Evolutionary conservation across 2,113 vertebrate species (phyloP).

Genomic region (Conger conger): DNA sequence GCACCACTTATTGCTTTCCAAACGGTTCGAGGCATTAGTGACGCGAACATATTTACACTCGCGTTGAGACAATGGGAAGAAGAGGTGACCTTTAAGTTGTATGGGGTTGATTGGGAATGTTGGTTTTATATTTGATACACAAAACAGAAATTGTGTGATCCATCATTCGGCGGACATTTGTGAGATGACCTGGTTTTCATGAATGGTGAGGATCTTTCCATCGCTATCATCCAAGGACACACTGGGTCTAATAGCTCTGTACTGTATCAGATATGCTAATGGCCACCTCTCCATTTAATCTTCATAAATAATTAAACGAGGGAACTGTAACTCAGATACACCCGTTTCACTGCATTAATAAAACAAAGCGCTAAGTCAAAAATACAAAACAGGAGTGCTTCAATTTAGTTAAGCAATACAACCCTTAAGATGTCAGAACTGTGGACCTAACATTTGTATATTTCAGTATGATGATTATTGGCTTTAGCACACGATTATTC

Average conservation of each 20-base stretch:
- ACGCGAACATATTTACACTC: slow-evolving; percentile 57
- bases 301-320: slow-evolving; percentile 72
- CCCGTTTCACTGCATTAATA: slow-evolving; percentile 61
- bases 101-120: slow-evolving; percentile 41
- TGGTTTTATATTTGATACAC: slow-evolving; percentile 32
- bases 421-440: not conserved
- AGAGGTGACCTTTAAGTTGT: slow-evolving; percentile 44
- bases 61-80: slow-evolving; percentile 35
- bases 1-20: slow-evolving; percentile 54
- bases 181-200: slow-evolving; percentile 71
- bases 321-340: slow-evolving; percentile 65
- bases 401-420: not conserved
- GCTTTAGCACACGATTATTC: not conserved
- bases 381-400: not conserved
- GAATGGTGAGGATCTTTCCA: slow-evolving; percentile 63
- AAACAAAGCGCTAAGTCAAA: not conserved
- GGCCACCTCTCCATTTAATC: slow-evolving; percentile 66
- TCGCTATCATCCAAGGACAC: slow-evolving; percentile 66
- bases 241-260: slow-evolving; percentile 56
- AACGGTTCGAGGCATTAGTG: slow-evolving; percentile 54
- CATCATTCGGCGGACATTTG: slow-evolving; percentile 18
- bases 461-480: not conserved
- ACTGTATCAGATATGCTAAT: slow-evolving; percentile 75
- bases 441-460: not conserved
- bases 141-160: not conserved